Evolutionary conservation across 2,797 vertebrate species (phyloP).

Genomic region (Diglossa cyanea): DNA sequence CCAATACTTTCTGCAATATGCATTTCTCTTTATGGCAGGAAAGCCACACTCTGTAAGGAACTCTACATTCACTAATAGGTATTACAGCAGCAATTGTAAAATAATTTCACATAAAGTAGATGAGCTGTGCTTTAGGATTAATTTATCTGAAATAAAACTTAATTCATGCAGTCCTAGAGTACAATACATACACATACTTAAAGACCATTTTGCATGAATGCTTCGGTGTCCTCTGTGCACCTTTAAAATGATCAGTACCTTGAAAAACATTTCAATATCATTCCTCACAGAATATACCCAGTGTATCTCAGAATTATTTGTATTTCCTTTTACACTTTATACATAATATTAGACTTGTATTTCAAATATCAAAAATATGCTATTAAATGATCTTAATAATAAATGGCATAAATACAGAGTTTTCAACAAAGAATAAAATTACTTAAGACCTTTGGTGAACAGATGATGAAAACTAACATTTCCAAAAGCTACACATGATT

Average conservation of each 20-base stretch:
- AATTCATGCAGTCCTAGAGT: neutral
- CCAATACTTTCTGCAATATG: neutral
- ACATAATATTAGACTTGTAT: neutral
- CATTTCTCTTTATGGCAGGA: neutral
- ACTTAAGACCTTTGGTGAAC: constrained; percentile 24
- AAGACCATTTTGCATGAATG: neutral
- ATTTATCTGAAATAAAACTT: neutral
- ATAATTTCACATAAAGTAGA: neutral
- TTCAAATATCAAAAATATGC: constrained; percentile 58
- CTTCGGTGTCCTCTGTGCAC: neutral
- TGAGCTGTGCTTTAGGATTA: neutral
- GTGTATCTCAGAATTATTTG: neutral
- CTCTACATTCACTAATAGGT: neutral
- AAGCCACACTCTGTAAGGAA: neutral
- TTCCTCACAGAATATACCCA: neutral
- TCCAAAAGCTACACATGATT: constrained; percentile 9
- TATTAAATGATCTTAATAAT: neutral
- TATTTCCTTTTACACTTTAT: neutral
- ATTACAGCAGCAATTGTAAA: neutral
- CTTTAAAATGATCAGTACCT: neutral
- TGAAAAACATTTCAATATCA: neutral
- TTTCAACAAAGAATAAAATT: neutral
- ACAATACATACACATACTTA: neutral
- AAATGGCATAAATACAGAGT: neutral
- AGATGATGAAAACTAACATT: constrained; percentile 5